Evolutionary conservation across 2,113 vertebrate genomes (phyloP), one percentile per base, ranked within the genome.

Genomic region (Perca flavescens): DNA sequence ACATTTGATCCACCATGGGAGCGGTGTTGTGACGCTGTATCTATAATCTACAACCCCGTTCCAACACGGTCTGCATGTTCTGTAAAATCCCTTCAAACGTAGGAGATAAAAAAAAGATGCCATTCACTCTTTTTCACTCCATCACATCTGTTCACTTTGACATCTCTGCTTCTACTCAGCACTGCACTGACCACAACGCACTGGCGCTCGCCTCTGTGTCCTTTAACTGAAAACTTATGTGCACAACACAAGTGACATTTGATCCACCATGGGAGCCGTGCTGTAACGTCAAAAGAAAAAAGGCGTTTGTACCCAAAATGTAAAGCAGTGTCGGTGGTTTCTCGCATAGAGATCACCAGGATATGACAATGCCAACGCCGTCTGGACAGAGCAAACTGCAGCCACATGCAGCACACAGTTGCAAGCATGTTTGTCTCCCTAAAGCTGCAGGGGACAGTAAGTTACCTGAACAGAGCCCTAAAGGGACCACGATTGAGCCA

Each of bases 341-440:
- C 77, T 71, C 64, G 5, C 70, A n/a, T 6, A 12, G 71, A 74
- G 67, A 80, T 74, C 83, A 40, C 72, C 57, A 2, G 25, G 78
- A 28, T 73, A 61, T 77, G 72, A 83, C 77, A 12, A 82, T 65
- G 78, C 65, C 66, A 22, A 34, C 40, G 63, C 77, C 64, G 36
- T 52, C 79, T 69, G 76, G 63, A 88, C 84, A 14, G 67, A 79
- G 80, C 89, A 46, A 62, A 73, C 84, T 73, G 75, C 71, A 80
- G 88, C 86, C 68, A 34, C 86, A 66, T 68, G 82, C 86, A 82
- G 86, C 85, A 46, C n/a, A 73, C 83, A 75, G 80, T 52, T 21
- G 53, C 87, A 68, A 86, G 77, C 81, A 71, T 54, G 80, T 80
- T 14, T 57, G 85, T 76, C 82, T 86, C 92, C 91, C 79, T 52